Base-by-base conservation (phyloP, 2,888 invertebrate genomes). In the Carabus problematicus region DNA sequence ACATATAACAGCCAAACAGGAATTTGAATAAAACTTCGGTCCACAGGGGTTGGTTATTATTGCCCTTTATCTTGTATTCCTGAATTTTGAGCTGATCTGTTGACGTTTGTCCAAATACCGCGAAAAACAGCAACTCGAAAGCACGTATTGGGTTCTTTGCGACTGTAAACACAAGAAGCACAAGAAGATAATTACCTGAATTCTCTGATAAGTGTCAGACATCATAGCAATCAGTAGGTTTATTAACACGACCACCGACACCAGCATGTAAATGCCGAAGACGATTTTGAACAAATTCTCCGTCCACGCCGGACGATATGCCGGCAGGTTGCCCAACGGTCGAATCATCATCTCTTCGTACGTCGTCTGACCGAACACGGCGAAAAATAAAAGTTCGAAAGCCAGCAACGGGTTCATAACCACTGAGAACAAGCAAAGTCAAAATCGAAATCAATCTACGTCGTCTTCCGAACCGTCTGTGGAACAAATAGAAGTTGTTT, bases 191-290 rank as follows among this genome's bases (percentile, higher is more conserved):
- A 84, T 88, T 90, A 98, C 98, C 90, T 99, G 95, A 80, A 98
- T 98, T 81, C 97, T 90, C 84, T 98, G 98, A 85, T 99, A 98
- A 79, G 98, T 98, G 88, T 98, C 98, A 85, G 97, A 97, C 97
- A 98, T 98, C 98, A 98, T 98, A 86, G 98, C 98, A 89, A 98
- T 98, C 83, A 98, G 92, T 82, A 98, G 91, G 86, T 98, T 98
- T 85, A 98, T 95, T 80, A 98, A 90, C 82, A 98, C 98, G 85
- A 98, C 94, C 82, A 97, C 92, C 76, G 97, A 96, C 83, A 98
- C 95, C 89, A 98, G 90, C 90, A 98, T 92, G 89, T 98, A 98
- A 83, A 95, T 90, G 78, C 97, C 98, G 85, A 98, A 97, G 78
- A 97, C 92, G 82, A 94, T 85, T 86, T 93, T 93, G 88, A 93